phyloP scores from a whole-genome alignment of 2,113 vertebrate genomes.

The Anhinga rufa region DNA sequence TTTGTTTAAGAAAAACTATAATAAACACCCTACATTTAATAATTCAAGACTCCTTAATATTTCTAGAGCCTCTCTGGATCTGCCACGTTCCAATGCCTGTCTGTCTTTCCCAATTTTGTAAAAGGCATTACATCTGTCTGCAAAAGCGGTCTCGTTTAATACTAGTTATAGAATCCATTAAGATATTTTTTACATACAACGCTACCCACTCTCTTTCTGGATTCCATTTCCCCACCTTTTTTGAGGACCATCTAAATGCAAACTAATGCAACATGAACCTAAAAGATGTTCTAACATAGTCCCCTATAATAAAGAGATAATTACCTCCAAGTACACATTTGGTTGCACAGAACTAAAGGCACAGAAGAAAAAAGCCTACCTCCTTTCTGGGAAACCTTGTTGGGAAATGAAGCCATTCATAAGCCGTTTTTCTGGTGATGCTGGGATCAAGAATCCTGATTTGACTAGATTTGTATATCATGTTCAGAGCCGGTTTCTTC shows the following conservation, averaged over 20 bases:
- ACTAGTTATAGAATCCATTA: background rate
- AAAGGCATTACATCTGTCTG: background rate
- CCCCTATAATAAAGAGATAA: background rate
- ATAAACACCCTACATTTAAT: background rate
- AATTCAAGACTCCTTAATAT: background rate
- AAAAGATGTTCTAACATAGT: background rate
- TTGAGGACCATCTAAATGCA: background rate
- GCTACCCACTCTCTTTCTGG: background rate
- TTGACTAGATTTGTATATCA: conserved; percentile 77
- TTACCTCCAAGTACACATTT: background rate
- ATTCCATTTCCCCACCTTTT: background rate
- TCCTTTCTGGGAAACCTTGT: conserved; percentile 66
- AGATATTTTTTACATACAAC: background rate
- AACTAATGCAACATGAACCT: background rate
- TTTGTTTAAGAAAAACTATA: background rate
- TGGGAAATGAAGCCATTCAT: conserved; percentile 75
- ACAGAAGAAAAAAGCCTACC: conserved; percentile 56
- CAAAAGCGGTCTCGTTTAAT: background rate
- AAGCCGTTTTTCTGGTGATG: conserved; percentile 72
- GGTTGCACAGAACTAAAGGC: background rate
- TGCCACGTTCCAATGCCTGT: background rate
- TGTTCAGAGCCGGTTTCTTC: conserved; percentile 75
- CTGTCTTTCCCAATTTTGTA: background rate
- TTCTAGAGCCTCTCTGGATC: background rate
- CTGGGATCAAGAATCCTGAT: conserved; percentile 78